Conservation (phyloP, 2,888 invertebrate species). For the Zaprionus obscuricornis region DNA sequence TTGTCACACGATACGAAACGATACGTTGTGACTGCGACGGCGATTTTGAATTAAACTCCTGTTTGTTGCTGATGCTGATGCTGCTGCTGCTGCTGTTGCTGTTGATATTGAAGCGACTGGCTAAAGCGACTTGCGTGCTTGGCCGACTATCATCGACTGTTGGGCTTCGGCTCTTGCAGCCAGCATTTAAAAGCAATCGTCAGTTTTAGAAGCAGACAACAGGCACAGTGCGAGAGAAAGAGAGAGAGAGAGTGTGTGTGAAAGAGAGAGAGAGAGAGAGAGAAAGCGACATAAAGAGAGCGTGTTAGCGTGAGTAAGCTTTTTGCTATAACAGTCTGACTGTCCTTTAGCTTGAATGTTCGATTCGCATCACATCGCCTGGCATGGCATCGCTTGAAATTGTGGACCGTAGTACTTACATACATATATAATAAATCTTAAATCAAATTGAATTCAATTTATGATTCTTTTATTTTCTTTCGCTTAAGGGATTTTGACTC, state of each 20-base stretch:
- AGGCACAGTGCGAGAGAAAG: conserved; percentile 2
- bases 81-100: conserved; percentile 28
- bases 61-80: conserved; percentile 11
- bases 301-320: too few species aligned
- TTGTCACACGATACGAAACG: conserved; percentile 39
- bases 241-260: conserved; percentile 5
- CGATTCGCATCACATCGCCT: too few species aligned
- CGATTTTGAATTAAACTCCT: too few species aligned
- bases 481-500: too few species aligned
- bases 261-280: conserved; percentile 3
- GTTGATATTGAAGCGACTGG: conserved; percentile 31
- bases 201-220: too few species aligned
- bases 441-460: conserved; percentile 79
- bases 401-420: conserved; percentile 29
- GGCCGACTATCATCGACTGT: conserved; percentile 84
- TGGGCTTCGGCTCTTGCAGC: conserved; percentile 25
- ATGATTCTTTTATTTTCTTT: conserved; percentile 58
- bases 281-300: too few species aligned
- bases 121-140: conserved; percentile 72
- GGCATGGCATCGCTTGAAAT: conserved; percentile 29
- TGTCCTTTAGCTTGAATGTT: conserved; percentile 17
- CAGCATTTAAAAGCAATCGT: conserved; percentile 43
- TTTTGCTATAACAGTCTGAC: conserved; percentile 35
- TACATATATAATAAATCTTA: conserved; percentile 62
- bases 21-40: conserved; percentile 9